These are phyloP conservation scores for Menidia beryllina DNA, from an alignment of 2,113 vertebrate species.

Conservation along the genomic window DNA sequence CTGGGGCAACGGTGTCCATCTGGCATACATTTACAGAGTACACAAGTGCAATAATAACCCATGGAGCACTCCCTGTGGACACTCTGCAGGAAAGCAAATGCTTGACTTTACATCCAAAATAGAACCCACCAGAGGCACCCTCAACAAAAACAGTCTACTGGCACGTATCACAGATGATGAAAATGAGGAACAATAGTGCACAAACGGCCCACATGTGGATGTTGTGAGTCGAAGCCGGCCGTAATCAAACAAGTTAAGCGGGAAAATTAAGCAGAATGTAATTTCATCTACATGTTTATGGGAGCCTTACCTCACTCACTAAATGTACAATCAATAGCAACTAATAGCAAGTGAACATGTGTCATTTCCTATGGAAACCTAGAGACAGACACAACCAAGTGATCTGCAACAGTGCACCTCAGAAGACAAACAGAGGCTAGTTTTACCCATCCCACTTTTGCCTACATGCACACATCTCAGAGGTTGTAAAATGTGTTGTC, in stretches of 20 bases:
- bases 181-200: conserved; percentile 66
- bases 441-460: conserved; percentile 3
- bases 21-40: conserved; percentile 77
- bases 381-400: conserved; percentile 15
- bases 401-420: conserved; percentile 20
- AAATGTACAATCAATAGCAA: conserved; percentile 12
- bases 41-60: conserved; percentile 75
- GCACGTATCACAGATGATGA: conserved; percentile 36
- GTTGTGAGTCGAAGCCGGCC: conserved; percentile 24
- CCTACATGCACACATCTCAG: not conserved
- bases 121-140: conserved; percentile 60
- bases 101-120: conserved; percentile 76
- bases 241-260: conserved; percentile 31
- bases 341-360: not conserved
- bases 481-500: not conserved
- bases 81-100: conserved; percentile 69
- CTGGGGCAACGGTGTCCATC: conserved; percentile 67
- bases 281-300: conserved; percentile 3
- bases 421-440: conserved; percentile 22
- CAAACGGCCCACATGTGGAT: conserved; percentile 36
- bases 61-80: conserved; percentile 65
- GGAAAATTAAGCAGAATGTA: conserved; percentile 1
- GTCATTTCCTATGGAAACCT: conserved; percentile 10
- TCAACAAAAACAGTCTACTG: conserved; percentile 58
- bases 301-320: not conserved